phyloP scores from a whole-genome alignment of 2,113 vertebrate genomes.

The Platysteira castanea region DNA sequence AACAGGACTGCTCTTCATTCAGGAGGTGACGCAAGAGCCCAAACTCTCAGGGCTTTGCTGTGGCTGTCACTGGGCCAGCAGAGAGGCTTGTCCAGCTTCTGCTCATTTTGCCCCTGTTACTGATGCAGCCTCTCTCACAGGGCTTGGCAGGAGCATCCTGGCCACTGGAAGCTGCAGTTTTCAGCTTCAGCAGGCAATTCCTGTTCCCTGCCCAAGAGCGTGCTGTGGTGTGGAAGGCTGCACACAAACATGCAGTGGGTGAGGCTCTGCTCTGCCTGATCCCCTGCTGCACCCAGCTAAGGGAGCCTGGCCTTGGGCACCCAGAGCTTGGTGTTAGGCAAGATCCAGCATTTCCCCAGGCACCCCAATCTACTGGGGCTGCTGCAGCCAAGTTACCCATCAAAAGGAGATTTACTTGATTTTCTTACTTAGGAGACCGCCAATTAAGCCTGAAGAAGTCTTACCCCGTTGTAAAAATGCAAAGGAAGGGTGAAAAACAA shows the following conservation, averaged over 20 bases:
- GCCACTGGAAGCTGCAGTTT: background rate
- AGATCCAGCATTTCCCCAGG: background rate
- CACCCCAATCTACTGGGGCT: accelerated
- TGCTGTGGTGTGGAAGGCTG: background rate
- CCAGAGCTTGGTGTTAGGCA: background rate
- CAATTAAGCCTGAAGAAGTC: background rate
- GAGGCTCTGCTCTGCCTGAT: background rate
- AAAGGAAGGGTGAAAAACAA: background rate
- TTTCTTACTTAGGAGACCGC: background rate
- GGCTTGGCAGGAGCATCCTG: background rate
- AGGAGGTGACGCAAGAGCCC: background rate
- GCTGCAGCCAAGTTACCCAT: background rate
- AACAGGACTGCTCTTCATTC: background rate
- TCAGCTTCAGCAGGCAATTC: background rate
- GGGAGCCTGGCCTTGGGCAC: background rate
- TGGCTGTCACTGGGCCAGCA: background rate
- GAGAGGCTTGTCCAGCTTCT: background rate
- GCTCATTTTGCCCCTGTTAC: background rate
- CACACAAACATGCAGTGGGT: accelerated
- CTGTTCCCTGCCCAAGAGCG: background rate
- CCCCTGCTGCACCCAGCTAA: background rate
- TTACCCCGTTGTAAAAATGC: background rate
- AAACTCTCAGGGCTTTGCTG: background rate
- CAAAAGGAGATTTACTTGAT: background rate
- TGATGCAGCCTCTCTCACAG: background rate